Percentiles rank a stretch among this genome's conserved stretches.
Evolutionary conservation across 2,888 invertebrate genomes (phyloP).

Genomic region (Seladonia tumulorum): DNA sequence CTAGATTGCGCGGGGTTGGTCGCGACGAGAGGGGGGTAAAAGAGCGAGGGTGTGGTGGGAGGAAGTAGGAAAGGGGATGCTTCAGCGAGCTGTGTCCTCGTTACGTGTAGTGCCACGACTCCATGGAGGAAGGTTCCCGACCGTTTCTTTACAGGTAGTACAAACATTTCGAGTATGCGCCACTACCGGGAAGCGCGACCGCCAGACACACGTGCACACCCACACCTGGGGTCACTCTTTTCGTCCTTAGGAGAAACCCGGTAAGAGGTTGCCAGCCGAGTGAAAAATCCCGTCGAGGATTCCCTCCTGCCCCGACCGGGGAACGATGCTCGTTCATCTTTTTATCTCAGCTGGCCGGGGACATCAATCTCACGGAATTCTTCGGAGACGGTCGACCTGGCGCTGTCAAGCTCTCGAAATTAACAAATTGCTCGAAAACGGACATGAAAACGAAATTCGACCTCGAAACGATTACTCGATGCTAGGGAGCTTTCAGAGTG

Average conservation of each 20-base stretch:
- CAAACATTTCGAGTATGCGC: conserved; percentile 74
- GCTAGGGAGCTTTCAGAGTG: neutral
- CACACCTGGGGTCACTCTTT: conserved; percentile 33
- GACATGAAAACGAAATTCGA: neutral
- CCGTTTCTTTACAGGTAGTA: conserved; percentile 69
- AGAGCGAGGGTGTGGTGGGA: neutral
- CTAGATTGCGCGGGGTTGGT: conserved; percentile 44
- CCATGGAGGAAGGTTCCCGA: conserved; percentile 59
- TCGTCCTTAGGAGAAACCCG: conserved; percentile 34
- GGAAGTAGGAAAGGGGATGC: conserved; percentile 54
- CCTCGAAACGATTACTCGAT: neutral
- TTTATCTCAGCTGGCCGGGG: neutral
- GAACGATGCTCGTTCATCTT: conserved; percentile 1
- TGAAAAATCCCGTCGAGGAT: conserved; percentile 41
- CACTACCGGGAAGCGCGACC: conserved; percentile 57
- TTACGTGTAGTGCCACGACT: conserved; percentile 71
- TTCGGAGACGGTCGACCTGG: neutral
- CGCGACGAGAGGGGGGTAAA: neutral
- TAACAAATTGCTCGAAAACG: neutral
- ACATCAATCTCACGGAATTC: conserved; percentile 10
- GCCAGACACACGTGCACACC: conserved; percentile 14
- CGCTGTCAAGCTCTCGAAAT: neutral
- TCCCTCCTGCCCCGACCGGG: neutral
- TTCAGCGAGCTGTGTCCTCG: conserved; percentile 73
- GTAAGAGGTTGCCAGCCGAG: conserved; percentile 38